These are phyloP conservation scores for Eilema griseolum DNA, from an alignment of 2,888 invertebrate genomes.

Conservation along the genomic window DNA sequence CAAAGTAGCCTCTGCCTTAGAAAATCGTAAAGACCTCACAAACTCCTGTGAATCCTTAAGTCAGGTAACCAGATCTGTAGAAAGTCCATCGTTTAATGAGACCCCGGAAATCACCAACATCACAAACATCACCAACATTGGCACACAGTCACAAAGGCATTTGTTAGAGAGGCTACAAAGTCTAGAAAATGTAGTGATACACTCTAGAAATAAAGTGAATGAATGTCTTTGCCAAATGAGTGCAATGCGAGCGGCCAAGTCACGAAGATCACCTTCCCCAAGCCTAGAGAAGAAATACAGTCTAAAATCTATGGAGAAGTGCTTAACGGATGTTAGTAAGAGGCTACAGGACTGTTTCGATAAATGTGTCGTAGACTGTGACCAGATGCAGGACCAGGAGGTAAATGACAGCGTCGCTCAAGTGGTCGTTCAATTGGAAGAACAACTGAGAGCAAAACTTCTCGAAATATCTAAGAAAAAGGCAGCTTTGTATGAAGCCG, in stretches of 20 bases:
- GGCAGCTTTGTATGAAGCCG: constrained; percentile 88
- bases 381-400: constrained; percentile 66
- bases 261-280: constrained; percentile 89
- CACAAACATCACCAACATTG: constrained; percentile 59
- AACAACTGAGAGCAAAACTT: constrained; percentile 90
- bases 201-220: constrained; percentile 89
- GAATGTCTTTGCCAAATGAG: constrained; percentile 89
- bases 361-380: constrained; percentile 86
- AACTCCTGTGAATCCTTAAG: constrained; percentile 88
- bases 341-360: constrained; percentile 88
- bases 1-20: constrained; percentile 89
- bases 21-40: constrained; percentile 77
- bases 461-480: constrained; percentile 90
- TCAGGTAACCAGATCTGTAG: constrained; percentile 73
- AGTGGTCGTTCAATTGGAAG: constrained; percentile 89
- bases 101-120: constrained; percentile 56
- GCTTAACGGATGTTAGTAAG: constrained; percentile 88
- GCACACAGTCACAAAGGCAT: constrained; percentile 85
- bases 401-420: constrained; percentile 85
- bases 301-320: constrained; percentile 88
- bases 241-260: constrained; percentile 88
- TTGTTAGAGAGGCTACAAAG: constrained; percentile 87
- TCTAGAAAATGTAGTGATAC: constrained; percentile 88
- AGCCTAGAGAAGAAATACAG: constrained; percentile 89
- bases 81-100: constrained; percentile 70